A percentile compares a stretch with the other conserved stretches of the same genome.
phyloP scores from a whole-genome alignment of 2,797 vertebrate species.

The Natrix natrix region DNA sequence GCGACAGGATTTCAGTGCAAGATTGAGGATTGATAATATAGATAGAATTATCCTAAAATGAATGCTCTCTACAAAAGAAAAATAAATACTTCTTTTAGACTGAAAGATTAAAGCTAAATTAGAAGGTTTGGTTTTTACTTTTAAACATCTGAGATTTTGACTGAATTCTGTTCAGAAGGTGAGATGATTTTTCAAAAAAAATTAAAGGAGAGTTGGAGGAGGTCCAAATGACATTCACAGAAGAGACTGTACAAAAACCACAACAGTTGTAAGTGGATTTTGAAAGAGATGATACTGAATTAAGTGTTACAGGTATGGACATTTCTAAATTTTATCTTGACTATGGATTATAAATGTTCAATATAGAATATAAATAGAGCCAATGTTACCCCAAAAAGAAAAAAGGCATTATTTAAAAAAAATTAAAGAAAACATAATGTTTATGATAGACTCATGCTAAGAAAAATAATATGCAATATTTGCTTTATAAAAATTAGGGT shows the following conservation, averaged over 20 bases:
- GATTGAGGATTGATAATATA: not conserved
- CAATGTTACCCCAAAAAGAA: not conserved
- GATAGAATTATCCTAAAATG: not conserved
- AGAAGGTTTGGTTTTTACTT: no score
- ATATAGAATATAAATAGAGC: not conserved
- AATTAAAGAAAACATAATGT: not conserved
- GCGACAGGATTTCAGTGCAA: not conserved
- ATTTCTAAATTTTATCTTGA: not conserved
- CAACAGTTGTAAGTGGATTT: no score
- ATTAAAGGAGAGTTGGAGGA: no score
- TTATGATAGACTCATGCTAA: not conserved
- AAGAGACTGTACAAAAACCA: no score
- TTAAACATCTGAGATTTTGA: no score
- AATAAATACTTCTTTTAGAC: no score
- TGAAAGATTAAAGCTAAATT: no score
- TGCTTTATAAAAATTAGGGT: not conserved
- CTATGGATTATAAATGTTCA: not conserved
- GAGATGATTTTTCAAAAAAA: no score
- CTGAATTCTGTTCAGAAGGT: no score
- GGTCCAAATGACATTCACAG: no score
- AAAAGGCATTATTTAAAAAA: not conserved
- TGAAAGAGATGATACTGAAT: no score
- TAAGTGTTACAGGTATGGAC: not conserved
- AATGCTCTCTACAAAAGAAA: not conserved
- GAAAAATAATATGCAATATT: not conserved